Conservation (phyloP, 2,888 invertebrate species). For the Ferdinandea cuprea region DNA sequence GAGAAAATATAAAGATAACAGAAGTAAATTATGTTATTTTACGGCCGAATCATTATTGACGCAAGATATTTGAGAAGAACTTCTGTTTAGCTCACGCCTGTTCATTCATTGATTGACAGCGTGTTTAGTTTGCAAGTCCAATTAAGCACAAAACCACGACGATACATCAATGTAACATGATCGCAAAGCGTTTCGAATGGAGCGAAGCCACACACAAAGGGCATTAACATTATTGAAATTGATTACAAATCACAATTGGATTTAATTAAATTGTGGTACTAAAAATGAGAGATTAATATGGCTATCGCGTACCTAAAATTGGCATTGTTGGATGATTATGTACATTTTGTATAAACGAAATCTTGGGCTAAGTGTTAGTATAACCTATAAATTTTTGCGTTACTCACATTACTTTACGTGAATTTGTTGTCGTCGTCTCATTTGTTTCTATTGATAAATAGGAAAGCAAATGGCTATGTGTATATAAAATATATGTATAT, state of each 20-base stretch:
- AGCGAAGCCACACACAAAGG: neutral
- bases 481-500: too few species aligned
- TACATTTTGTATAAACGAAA: too few species aligned
- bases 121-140: conserved; percentile 9
- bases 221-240: conserved; percentile 7
- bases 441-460: too few species aligned
- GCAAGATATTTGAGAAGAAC: neutral
- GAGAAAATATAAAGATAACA: neutral
- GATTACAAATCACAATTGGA: neutral
- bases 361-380: too few species aligned
- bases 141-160: conserved; percentile 23
- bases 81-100: neutral
- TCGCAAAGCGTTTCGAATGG: too few species aligned
- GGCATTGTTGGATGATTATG: too few species aligned
- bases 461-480: too few species aligned
- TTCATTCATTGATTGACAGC: neutral
- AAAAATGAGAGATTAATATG: neutral
- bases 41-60: neutral
- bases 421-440: too few species aligned
- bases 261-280: neutral
- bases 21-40: neutral
- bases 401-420: too few species aligned
- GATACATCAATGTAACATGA: neutral
- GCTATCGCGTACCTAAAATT: neutral
- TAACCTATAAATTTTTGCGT: too few species aligned